These are phyloP conservation scores for Lineus longissimus DNA, from an alignment of 1,140 invertebrate genomes.

Conservation along the genomic window DNA sequence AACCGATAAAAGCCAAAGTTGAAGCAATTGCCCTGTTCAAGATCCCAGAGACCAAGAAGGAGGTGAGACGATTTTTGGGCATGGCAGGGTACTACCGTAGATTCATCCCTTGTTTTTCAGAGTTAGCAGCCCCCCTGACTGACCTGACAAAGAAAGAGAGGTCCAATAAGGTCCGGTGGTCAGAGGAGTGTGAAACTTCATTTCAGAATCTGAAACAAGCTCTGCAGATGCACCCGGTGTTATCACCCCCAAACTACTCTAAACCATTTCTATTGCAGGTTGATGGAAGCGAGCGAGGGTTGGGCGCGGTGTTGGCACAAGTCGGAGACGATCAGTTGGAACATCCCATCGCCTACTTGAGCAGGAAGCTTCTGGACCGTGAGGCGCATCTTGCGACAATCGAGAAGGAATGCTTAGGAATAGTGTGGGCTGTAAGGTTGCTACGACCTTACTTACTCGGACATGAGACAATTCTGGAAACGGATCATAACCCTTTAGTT, in stretches of 20 bases:
- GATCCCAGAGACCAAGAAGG: slow-evolving; percentile 26
- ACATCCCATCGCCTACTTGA: slow-evolving; percentile 21
- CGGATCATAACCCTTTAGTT: too few relatives aligned
- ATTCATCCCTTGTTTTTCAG: slow-evolving; percentile 54
- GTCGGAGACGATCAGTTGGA: slow-evolving; percentile 15
- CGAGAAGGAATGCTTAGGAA: too few relatives aligned
- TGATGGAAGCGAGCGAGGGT: slow-evolving; percentile 1
- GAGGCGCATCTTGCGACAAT: neutral
- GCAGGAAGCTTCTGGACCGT: slow-evolving; percentile 12
- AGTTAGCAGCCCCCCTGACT: slow-evolving; percentile 41
- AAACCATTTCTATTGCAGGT: slow-evolving; percentile 35
- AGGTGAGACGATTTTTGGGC: slow-evolving; percentile 36
- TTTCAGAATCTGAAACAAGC: slow-evolving; percentile 38
- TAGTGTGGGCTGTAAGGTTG: neutral
- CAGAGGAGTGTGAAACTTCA: slow-evolving; percentile 28
- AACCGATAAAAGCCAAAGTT: slow-evolving; percentile 24
- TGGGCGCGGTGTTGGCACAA: slow-evolving; percentile 11
- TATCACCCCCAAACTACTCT: slow-evolving; percentile 36
- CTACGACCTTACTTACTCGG: neutral
- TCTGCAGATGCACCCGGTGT: slow-evolving; percentile 24
- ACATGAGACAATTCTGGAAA: neutral
- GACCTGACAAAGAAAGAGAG: slow-evolving; percentile 25
- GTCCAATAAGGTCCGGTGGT: slow-evolving; percentile 39
- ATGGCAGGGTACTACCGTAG: slow-evolving; percentile 25
- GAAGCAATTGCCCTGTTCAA: slow-evolving; percentile 18